Evolutionary conservation across 2,113 vertebrate species (phyloP).

Genomic region (Seriola aureovittata): DNA sequence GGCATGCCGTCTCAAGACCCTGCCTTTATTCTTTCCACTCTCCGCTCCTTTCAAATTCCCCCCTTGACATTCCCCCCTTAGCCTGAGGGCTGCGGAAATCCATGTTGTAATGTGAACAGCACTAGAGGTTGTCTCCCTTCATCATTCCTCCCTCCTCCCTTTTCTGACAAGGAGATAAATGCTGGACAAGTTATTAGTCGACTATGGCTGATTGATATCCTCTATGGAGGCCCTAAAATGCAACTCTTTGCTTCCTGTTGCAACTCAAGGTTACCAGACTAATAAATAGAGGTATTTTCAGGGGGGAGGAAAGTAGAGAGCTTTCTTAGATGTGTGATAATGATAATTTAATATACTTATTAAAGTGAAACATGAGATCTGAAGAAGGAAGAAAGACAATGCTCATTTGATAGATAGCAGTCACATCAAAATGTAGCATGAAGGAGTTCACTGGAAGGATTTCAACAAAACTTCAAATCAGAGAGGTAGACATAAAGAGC

Average conservation of each 20-base stretch:
- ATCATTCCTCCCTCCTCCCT: slow-evolving; percentile 55
- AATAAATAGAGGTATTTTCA: slow-evolving; percentile 47
- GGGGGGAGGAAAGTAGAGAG: slow-evolving; percentile 19
- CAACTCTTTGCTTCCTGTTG: slow-evolving; percentile 42
- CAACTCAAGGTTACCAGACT: slow-evolving; percentile 51
- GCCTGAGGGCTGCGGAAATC: slow-evolving; percentile 57
- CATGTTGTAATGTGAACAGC: slow-evolving; percentile 50
- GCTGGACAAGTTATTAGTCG: slow-evolving; percentile 61
- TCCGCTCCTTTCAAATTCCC: slow-evolving; percentile 47
- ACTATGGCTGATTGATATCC: slow-evolving; percentile 69
- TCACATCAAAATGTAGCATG: slow-evolving; percentile 35
- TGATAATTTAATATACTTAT: slow-evolving; percentile 34
- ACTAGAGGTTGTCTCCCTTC: slow-evolving; percentile 55
- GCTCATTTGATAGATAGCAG: slow-evolving; percentile 31
- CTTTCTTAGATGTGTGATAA: slow-evolving; percentile 28
- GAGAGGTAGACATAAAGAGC: slow-evolving; percentile 52
- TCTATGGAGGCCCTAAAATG: slow-evolving; percentile 41
- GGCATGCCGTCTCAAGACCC: slow-evolving; percentile 48
- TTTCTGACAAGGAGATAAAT: slow-evolving; percentile 71
- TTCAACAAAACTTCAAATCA: slow-evolving; percentile 61
- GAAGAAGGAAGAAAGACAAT: slow-evolving; percentile 27
- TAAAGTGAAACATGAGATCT: slow-evolving; percentile 5
- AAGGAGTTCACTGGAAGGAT: slow-evolving; percentile 50
- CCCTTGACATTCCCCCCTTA: slow-evolving; percentile 47
- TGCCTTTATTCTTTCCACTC: slow-evolving; percentile 51